Conservation (phyloP, 2,113 vertebrate species). For the Brachyistius frenatus region DNA sequence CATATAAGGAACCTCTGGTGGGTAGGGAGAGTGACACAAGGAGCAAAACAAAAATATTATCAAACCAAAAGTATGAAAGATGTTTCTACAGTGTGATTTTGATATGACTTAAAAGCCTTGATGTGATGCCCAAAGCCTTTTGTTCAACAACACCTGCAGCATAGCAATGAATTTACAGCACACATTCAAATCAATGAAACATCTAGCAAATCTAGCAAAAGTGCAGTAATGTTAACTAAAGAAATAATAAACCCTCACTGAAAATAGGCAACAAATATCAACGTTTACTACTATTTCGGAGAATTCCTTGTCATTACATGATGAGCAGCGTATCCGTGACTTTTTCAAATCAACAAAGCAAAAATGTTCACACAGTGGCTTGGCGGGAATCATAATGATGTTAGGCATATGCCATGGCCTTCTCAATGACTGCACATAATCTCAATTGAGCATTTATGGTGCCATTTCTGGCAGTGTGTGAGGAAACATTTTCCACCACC, state of each 20-base stretch:
- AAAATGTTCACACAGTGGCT: not conserved
- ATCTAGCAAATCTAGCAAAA: not conserved
- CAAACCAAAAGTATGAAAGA: no score
- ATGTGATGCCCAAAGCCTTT: no score
- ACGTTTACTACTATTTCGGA: not conserved
- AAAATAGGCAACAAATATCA: constrained; percentile 3
- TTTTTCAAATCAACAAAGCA: not conserved
- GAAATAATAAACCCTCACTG: not conserved
- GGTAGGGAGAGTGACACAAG: no score
- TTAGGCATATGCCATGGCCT: constrained; percentile 27
- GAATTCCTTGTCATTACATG: not conserved
- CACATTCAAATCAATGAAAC: not conserved
- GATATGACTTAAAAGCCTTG: no score
- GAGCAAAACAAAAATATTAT: no score
- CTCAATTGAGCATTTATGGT: constrained; percentile 3
- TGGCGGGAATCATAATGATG: constrained; percentile 24
- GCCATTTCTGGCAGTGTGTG: constrained; percentile 32
- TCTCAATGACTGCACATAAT: constrained; percentile 18
- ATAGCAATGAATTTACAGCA: not conserved
- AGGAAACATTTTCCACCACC: constrained; percentile 21
- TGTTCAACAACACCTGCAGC: no score
- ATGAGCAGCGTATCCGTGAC: not conserved
- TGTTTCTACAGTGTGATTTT: no score
- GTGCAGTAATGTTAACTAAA: not conserved
- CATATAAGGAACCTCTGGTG: no score